Evolutionary conservation across 2,113 vertebrate genomes (phyloP), one percentile per base, ranked within the genome.

Genomic region (Syngnathus typhle): DNA sequence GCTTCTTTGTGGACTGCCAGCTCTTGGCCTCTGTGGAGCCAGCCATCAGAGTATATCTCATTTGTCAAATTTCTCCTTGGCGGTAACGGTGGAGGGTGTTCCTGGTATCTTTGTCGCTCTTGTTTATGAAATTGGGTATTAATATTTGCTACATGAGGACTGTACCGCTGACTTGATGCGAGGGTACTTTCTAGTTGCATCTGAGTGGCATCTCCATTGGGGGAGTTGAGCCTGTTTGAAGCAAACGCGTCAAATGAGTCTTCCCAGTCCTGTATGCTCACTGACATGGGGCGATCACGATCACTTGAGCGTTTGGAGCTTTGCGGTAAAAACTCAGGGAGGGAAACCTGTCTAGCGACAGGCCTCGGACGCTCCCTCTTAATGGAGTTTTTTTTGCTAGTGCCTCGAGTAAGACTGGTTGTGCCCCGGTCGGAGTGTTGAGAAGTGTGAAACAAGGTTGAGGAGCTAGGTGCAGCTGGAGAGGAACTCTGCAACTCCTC

Each of bases 161-260:
- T 73, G 16, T 13, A 38, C 72, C 64, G 71, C 21, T 64, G 43
- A 51, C 43, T 74, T 47, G 76, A 74, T 6, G 49, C 36, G 2
- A 80, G 39, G 59, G 70, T 83, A 13, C 63, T 65, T 69, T 41
- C 73, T 27, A 19, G 72, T 15, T 71, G 69, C 39, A 73, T 76
- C 63, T 67, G 82, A 52, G 68, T 55, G 41, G 49, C 61, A 69
- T 68, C 70, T 41, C 60, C 73, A 60, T 70, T 75, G n/a, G 89
- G 88, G 0, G 86, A 89, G 60, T 88, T 91, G 59, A 97, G 90
- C 67, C 96, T 91, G 87, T 93, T 92, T 21, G 92, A 92, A 1
- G 96, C 95, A 75, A 98, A 94, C 72, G 90, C 86, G 67, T 95
- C 92, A 68, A 98, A 98, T 54, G 89, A 92, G 5, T 96, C 93